Conservation (phyloP, 2,888 invertebrate species). For the Uropetala carovei region DNA sequence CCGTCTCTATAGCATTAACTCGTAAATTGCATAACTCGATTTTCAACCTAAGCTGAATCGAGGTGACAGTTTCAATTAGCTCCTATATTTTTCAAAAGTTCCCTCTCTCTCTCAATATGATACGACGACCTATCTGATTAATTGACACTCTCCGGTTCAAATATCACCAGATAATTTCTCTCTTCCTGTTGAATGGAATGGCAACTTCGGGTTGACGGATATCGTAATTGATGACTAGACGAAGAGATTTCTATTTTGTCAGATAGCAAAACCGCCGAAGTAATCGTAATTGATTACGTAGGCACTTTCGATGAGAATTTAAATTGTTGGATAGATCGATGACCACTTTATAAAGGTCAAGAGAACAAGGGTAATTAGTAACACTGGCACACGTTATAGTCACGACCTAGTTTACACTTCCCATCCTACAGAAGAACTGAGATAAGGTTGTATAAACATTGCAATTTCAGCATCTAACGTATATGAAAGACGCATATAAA, state of each 20-base stretch:
- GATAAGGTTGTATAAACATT: no score
- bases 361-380: slow-evolving; percentile 2
- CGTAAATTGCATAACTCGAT: slow-evolving; percentile 30
- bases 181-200: slow-evolving; percentile 36
- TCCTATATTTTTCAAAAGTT: slow-evolving; percentile 3
- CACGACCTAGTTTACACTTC: background rate
- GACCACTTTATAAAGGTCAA: slow-evolving; percentile 6
- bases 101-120: background rate
- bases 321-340: background rate
- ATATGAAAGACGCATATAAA: no score
- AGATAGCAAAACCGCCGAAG: background rate
- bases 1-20: background rate
- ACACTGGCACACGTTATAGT: background rate
- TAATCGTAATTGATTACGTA: slow-evolving; percentile 37
- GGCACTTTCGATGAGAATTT: background rate
- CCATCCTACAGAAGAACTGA: no score
- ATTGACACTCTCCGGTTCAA: slow-evolving; percentile 37
- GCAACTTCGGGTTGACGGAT: slow-evolving; percentile 10
- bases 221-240: slow-evolving; percentile 27
- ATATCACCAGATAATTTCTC: slow-evolving; percentile 25
- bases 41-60: background rate
- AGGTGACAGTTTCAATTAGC: slow-evolving; percentile 54
- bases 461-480: no score
- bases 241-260: slow-evolving; percentile 25
- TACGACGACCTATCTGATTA: slow-evolving; percentile 39